Evolutionary conservation across 2,113 vertebrate genomes (phyloP), one percentile per base, ranked within the genome.

Genomic region (Leucoraja erinaceus): DNA sequence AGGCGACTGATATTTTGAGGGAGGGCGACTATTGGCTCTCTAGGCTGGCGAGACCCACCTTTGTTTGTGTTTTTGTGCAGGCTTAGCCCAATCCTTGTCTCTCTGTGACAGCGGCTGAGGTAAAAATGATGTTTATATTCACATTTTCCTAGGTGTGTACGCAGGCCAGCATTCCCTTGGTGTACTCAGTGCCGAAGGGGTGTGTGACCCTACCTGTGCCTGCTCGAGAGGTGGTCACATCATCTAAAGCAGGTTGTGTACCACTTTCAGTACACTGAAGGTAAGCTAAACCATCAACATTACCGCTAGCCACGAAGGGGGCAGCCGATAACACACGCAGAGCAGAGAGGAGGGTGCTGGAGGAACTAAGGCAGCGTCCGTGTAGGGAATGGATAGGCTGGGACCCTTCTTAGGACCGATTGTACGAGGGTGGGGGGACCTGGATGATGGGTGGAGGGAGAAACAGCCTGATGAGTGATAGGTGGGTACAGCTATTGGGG

Each of bases 251-350:
- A 98, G 97, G 97, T 97, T 97, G 97, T 97, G 97, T 97, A 96
- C 97, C 97, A 95, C 97, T 97, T 96, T 97, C 97, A 97, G 97
- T 98, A 97, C 97, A 97, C 97, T 98, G 97, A 97, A 98, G 97
- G 97, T 98, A 98, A 98, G 97, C 97, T 97, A 96, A 96, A 95
- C 97, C 97, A 97, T 97, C 96, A 96, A 96, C 97, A 96, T 96
- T 96, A 96, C 96, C 38, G 38, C 38, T 47, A 47, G 38, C 38
- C 38, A 47, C 38, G 38, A 47, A 3, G 38, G 38, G 38, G 38
- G 38, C 38, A 47, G 38, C 38, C 3, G 38, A 47, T 47, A 47
- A 47, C 38, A 3, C 38, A 47, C 38, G 38, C 38, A 47, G 38
- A 47, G 38, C 38, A 47, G 38, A 47, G 38, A 47, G 38, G 38